Conservation (phyloP, 2,888 invertebrate genomes). For the Oligia fasciuncula region DNA sequence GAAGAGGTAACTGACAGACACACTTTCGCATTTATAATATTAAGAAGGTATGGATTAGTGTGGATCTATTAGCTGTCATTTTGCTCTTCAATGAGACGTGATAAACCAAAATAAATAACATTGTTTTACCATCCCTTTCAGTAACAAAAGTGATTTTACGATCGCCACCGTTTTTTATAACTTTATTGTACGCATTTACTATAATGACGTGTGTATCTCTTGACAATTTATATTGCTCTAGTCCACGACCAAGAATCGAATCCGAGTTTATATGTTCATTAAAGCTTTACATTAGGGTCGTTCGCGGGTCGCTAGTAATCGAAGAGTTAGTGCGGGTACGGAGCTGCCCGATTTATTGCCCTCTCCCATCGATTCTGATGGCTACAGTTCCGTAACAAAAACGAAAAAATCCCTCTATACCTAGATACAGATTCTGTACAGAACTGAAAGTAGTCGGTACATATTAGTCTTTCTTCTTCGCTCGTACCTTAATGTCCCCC, state of each 20-base stretch:
- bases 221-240: slow-evolving; percentile 48
- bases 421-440: slow-evolving; percentile 2
- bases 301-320: slow-evolving; percentile 80
- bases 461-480: slow-evolving; percentile 7
- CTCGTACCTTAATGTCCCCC: slow-evolving; percentile 17
- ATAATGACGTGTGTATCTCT: slow-evolving; percentile 51
- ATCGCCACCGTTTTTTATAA: slow-evolving; percentile 27
- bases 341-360: slow-evolving; percentile 77
- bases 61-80: no score
- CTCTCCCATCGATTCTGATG: slow-evolving; percentile 71
- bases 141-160: slow-evolving; percentile 29
- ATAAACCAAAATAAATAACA: neutral
- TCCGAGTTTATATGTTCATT: slow-evolving; percentile 70
- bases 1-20: no score
- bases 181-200: slow-evolving; percentile 55
- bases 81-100: neutral
- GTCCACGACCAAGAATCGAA: slow-evolving; percentile 52
- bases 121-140: neutral
- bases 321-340: slow-evolving; percentile 80
- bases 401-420: slow-evolving; percentile 40
- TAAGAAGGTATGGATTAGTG: no score
- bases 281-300: slow-evolving; percentile 75
- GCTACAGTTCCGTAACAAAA: slow-evolving; percentile 45
- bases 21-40: no score
- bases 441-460: slow-evolving; percentile 28